Base-by-base conservation (phyloP, 2,888 invertebrate genomes). In the Platerodrilus igneus region DNA sequence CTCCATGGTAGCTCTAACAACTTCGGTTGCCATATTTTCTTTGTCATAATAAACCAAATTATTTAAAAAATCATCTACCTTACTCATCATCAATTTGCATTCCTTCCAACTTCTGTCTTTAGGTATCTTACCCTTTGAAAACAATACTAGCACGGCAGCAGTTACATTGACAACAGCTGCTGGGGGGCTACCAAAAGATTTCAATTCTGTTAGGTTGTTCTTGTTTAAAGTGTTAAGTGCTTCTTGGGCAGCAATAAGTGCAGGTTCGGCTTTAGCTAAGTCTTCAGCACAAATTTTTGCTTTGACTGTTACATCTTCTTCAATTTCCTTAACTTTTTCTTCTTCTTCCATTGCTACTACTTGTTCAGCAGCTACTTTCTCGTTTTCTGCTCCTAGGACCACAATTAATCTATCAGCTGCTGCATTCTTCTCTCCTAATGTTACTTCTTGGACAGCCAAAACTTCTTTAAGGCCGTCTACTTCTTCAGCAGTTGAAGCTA, bases 31-130 rank as follows among this genome's bases (percentile, higher is more conserved):
- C 62, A 95, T 93, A 61, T 93, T 89, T 63, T 94, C 93, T 61
- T 95, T 95, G 62, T 95, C 89, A 57, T 93, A 93, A 63, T 85
- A 83, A 10, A 87, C 78, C 23, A 95, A 72, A 57, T 84, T 81
- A 50, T 82, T 76, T 30, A 95, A 70, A 63, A 95, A 95, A 52
- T 81, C 79, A 67, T 94, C 93, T 2, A 90, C 83, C 68, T 88
- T 89, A 7, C 81, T 82, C 93, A 95, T 95, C 76, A 93, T 82
- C 4, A 75, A 76, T 71, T 94, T 93, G 52, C 86, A 85, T 10
- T 85, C 79, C 63, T 92, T 94, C 95, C 95, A 95, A 15, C 86
- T 87, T 48, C 86, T 76, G 63, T 95, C 95, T 73, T 89, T 87
- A 0, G 94, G 89, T 35, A 94, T 75, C 58, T 79, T 82, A 3